Evolutionary conservation across 2,888 invertebrate genomes (phyloP).

Genomic region (Idaea biselata): DNA sequence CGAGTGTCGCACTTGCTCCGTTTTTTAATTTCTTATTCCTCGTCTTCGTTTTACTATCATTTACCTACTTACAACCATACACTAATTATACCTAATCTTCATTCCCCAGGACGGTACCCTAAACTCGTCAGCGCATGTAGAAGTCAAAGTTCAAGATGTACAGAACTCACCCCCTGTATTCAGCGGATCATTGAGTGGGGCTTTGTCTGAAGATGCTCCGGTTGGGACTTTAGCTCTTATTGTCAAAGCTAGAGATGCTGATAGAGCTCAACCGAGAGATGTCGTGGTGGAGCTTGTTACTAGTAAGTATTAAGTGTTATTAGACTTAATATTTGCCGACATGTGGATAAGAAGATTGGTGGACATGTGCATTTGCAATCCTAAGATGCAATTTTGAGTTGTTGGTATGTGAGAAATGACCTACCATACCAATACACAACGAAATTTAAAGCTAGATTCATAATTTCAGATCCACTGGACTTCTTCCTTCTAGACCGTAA

Average conservation of each 20-base stretch:
- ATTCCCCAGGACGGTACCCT: conserved; percentile 86
- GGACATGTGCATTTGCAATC: too few species aligned
- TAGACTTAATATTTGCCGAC: too few species aligned
- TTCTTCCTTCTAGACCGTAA: conserved; percentile 90
- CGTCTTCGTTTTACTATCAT: too few species aligned
- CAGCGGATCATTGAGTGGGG: conserved; percentile 88
- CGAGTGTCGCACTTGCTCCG: too few species aligned
- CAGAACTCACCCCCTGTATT: conserved; percentile 94
- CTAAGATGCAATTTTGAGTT: too few species aligned
- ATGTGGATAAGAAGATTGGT: too few species aligned
- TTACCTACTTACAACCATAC: background rate
- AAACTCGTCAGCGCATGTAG: conserved; percentile 86
- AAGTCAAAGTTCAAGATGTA: conserved; percentile 90
- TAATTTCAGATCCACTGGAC: conserved; percentile 88
- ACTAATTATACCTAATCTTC: background rate
- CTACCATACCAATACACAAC: too few species aligned
- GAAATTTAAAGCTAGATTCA: background rate
- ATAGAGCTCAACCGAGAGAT: conserved; percentile 89
- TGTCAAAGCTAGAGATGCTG: conserved; percentile 91
- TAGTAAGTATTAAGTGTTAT: conserved; percentile 84
- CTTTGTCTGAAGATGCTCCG: conserved; percentile 90
- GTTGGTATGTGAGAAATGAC: too few species aligned
- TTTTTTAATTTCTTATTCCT: too few species aligned
- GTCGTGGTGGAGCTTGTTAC: conserved; percentile 89
- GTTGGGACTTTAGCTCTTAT: conserved; percentile 91